Base-by-base conservation (phyloP, 2,888 invertebrate genomes). In the Stegophylla sp. region DNA sequence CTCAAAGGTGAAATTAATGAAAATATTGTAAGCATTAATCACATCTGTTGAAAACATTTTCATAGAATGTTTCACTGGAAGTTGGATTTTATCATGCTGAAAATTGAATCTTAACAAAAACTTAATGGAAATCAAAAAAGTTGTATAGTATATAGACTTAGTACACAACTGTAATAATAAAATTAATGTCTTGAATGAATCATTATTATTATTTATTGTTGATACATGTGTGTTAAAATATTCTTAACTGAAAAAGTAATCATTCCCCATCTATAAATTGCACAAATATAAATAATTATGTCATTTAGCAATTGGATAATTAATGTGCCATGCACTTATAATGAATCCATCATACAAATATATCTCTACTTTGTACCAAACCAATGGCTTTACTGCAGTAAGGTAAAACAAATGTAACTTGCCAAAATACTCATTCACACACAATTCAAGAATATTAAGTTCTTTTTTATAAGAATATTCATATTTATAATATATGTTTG, bases 251-350 rank as follows among this genome's bases (percentile, higher is more conserved):
- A 20, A 23, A 13, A 15, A 53, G 34, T 63, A 74, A 34, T 34
- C 20, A 63, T 43, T 20, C 28, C 23, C 43, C 43, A 17, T 12
- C 26, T 45, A 12, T 13, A 51, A 26, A 43, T 41, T 23, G 59
- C 23, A 66, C n/a, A 20, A 34, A 56, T 17, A 59, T 23, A 28
- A 74, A 74, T n/a, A n/a, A n/a, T 63, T 63, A 74, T 51, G 63
- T 61, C 64, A 51, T 75, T 64, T 41, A 45, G 23, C 64, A 76
- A 74, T 76, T 64, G 64, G 41, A 34, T 53, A 41, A 26, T 66
- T 76, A 53, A 76, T 51, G 41, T 64, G 48, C 63, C 10, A 3
- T 12, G 48, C 45, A 17, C 34, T 7, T 34, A 34, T 34, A 34
- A 34, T 34, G 4, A 34, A 63, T 63, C 48, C 48, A 51, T 63